Percentiles rank a stretch among this genome's conserved stretches.
Evolutionary conservation across 2,113 vertebrate genomes (phyloP).

Genomic region (Saccopteryx bilineata): DNA sequence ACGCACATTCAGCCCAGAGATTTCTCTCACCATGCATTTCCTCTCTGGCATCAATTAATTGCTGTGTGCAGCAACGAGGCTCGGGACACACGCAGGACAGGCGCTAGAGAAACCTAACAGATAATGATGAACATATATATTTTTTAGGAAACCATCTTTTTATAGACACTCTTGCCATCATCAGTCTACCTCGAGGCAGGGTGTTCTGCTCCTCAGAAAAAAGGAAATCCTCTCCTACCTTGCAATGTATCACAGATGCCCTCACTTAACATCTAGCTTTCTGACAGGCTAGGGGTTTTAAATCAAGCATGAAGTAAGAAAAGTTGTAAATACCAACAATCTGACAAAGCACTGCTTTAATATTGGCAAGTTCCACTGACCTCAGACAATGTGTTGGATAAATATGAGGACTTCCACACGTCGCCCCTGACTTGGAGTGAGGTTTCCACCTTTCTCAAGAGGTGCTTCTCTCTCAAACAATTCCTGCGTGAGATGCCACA

Average conservation of each 20-base stretch:
- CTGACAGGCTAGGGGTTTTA: slow-evolving; percentile 42
- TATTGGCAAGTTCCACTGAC: slow-evolving; percentile 27
- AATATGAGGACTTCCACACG: background rate
- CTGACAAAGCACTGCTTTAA: slow-evolving; percentile 59
- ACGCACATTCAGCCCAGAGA: background rate
- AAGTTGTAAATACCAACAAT: slow-evolving; percentile 50
- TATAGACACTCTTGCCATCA: background rate
- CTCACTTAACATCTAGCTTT: slow-evolving; percentile 52
- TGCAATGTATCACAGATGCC: background rate
- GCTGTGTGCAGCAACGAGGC: background rate
- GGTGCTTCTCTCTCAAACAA: slow-evolving; percentile 22
- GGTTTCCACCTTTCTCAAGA: background rate
- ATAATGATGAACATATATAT: slow-evolving; percentile 52
- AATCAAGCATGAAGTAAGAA: slow-evolving; percentile 11
- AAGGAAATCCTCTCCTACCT: background rate
- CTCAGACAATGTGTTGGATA: slow-evolving; percentile 36
- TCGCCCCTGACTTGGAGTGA: background rate
- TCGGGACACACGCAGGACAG: background rate
- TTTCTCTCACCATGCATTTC: slow-evolving; percentile 54
- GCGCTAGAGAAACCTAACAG: background rate
- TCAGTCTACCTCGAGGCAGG: background rate
- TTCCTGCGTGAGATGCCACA: background rate
- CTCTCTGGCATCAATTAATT: slow-evolving; percentile 66
- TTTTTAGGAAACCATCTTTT: background rate
- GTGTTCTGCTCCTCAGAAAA: background rate